Conservation (phyloP, 2,888 invertebrate species). For the Apamea anceps region DNA sequence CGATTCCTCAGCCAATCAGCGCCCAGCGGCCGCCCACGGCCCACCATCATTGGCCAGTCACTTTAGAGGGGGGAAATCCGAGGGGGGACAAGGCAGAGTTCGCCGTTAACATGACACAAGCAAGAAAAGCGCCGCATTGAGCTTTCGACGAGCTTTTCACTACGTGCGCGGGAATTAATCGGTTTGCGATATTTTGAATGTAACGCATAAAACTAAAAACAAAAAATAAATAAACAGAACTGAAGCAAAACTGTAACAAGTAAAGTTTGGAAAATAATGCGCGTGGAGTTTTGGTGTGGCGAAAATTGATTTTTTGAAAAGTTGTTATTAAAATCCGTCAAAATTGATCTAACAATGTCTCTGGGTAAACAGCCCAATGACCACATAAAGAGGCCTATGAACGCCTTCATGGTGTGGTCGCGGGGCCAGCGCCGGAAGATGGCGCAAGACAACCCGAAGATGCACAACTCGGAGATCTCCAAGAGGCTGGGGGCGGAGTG, state of each 20-base stretch:
- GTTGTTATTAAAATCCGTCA: conserved; percentile 58
- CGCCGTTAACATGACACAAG: conserved; percentile 85
- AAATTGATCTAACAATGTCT: conserved; percentile 80
- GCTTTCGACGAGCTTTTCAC: conserved; percentile 89
- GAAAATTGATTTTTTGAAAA: conserved; percentile 48
- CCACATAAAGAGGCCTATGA: conserved; percentile 98
- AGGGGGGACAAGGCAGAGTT: conserved; percentile 73
- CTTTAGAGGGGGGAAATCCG: conserved; percentile 77
- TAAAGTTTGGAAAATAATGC: conserved; percentile 57
- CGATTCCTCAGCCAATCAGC: conserved; percentile 82
- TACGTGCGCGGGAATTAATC: conserved; percentile 79
- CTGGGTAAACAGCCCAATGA: conserved; percentile 89
- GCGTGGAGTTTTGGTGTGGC: conserved; percentile 51
- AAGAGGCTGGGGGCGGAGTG: conserved; percentile 96
- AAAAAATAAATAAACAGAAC: conserved; percentile 18
- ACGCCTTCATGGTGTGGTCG: conserved; percentile 98
- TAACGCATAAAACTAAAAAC: conserved; percentile 58
- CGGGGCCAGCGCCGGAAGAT: conserved; percentile 96
- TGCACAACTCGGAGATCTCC: conserved; percentile 98
- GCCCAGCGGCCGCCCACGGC: conserved; percentile 87
- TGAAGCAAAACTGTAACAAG: conserved; percentile 32
- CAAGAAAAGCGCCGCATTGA: conserved; percentile 89
- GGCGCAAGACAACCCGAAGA: conserved; percentile 98
- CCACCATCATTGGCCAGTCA: conserved; percentile 81
- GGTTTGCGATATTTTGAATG: conserved; percentile 65